Conservation (phyloP, 2,113 vertebrate species). For the Hucho hucho region DNA sequence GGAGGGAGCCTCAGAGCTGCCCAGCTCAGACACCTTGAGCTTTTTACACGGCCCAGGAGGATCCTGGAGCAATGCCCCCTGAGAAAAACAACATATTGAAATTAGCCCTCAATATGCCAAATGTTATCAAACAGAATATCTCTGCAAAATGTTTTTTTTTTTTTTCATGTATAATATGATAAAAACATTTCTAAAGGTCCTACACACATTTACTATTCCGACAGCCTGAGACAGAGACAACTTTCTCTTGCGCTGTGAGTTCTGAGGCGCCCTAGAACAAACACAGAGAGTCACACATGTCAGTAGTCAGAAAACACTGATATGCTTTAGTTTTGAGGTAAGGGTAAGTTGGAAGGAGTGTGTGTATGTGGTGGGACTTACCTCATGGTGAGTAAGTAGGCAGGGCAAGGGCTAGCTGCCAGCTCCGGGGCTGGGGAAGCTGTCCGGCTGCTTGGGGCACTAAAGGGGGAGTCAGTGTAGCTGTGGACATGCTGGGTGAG, state of each 20-base stretch:
- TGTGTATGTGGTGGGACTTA: conserved; percentile 23
- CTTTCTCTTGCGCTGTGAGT: conserved; percentile 92
- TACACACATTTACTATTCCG: conserved; percentile 78
- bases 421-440: conserved; percentile 73
- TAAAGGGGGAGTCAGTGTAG: conserved; percentile 73
- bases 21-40: conserved; percentile 79
- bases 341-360: not conserved
- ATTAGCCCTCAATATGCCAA: not conserved
- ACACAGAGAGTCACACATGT: not conserved
- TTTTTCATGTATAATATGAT: too few relatives aligned
- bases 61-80: conserved; percentile 80
- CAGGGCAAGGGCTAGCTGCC: not conserved
- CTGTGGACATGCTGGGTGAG: conserved; percentile 63
- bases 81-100: conserved; percentile 46
- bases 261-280: conserved; percentile 75
- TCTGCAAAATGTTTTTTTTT: not conserved
- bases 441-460: conserved; percentile 65
- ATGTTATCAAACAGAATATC: not conserved
- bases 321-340: not conserved
- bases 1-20: conserved; percentile 68
- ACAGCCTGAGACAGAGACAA: conserved; percentile 84
- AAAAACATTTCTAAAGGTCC: too few relatives aligned
- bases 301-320: not conserved
- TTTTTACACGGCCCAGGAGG: conserved; percentile 82
- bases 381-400: conserved; percentile 43